Percentiles rank a stretch among this genome's conserved stretches.
phyloP scores from a whole-genome alignment of 2,888 invertebrate genomes.

The Thymelicus lineola region DNA sequence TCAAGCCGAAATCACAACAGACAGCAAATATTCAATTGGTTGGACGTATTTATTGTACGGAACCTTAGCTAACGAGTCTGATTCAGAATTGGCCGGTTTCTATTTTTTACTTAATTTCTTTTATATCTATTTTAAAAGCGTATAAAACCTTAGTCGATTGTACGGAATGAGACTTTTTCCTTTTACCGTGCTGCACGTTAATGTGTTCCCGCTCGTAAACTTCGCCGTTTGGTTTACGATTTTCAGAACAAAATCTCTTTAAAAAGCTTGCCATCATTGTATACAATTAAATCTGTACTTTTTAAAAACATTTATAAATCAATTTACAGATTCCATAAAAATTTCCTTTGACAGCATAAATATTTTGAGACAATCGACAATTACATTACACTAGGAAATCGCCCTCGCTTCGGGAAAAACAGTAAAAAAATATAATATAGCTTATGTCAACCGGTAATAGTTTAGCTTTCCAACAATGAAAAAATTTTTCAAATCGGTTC shows the following conservation, averaged over 20 bases:
- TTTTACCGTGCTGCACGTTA: constrained; percentile 38
- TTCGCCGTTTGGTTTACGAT: constrained; percentile 38
- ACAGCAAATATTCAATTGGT: too few relatives aligned
- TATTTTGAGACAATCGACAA: background rate
- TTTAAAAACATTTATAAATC: background rate
- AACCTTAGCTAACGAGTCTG: background rate
- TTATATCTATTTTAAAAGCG: constrained; percentile 37
- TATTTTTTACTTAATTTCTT: constrained; percentile 27
- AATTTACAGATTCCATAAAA: background rate
- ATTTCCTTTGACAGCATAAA: background rate
- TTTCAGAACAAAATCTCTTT: constrained; percentile 38
- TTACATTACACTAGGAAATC: too few relatives aligned
- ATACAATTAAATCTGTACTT: constrained; percentile 33
- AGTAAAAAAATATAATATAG: too few relatives aligned
- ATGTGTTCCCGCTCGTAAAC: constrained; percentile 39
- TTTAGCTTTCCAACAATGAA: too few relatives aligned
- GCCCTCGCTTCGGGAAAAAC: too few relatives aligned
- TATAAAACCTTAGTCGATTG: constrained; percentile 37
- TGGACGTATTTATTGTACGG: background rate
- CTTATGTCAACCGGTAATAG: too few relatives aligned
- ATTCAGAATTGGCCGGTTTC: background rate
- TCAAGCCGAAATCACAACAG: too few relatives aligned
- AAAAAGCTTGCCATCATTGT: constrained; percentile 36
- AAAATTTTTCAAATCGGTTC: too few relatives aligned
- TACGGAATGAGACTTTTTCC: constrained; percentile 37